Evolutionary conservation across 2,113 vertebrate genomes (phyloP), one percentile per base, ranked within the genome.

Genomic region (Charadrius vociferus): DNA sequence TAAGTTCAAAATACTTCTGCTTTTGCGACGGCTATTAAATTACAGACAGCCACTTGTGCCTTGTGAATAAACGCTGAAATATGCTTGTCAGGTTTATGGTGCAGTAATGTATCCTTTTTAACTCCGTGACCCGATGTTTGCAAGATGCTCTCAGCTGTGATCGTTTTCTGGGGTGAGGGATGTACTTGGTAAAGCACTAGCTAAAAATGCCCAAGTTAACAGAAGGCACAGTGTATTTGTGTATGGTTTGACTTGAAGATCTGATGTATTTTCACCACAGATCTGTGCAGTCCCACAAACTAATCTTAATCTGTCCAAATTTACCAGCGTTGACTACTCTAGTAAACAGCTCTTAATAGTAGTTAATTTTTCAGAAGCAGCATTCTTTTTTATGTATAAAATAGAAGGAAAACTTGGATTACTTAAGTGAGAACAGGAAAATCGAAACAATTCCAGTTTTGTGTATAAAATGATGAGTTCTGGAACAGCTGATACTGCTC

Each of bases 1-100:
- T 62, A 70, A 93, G 95, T 97, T 95, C 94, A 93, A 90, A 96
- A 97, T 88, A 91, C 62, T 82, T 96, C 30, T 87, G 75, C 88
- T 92, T 89, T 94, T 89, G 83, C 50, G 77, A 47, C 94, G 81
- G 71, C 82, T 95, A 78, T 95, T 93, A 82, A 94, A 63, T 96
- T 94, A 65, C 88, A 87, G 73, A 16, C 70, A 93, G 30, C n/a
- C 93, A 95, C 91, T 96, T 92, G 82, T 88, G 79, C 80, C 68
- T 43, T 50, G 15, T 93, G 96, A 96, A 93, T 91, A 88, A 97
- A 36, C 0, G 15, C 79, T 88, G 73, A 93, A 91, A 93, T 86
- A 79, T 12, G 9, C 53, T 45, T 81, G 73, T 89, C 58, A 37
- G 43, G 26, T 87, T 92, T 86, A 56, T 72, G 49, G 67, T 65